Evolutionary conservation across 2,113 vertebrate genomes (phyloP), one percentile per base, ranked within the genome.

Genomic region (Micronycteris hirsuta): DNA sequence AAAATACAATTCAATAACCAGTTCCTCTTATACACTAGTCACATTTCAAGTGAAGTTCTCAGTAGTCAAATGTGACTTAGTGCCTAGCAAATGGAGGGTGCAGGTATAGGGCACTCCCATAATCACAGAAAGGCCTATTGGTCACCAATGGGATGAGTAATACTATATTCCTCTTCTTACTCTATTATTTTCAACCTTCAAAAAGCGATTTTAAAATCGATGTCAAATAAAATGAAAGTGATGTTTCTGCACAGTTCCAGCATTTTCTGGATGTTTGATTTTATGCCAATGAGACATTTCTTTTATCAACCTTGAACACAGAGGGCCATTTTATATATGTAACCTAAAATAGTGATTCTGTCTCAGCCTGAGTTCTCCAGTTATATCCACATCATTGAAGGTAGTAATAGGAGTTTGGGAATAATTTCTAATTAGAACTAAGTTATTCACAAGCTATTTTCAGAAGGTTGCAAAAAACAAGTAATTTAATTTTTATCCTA

Each of bases 401-500:
- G 1, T 70, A 63, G 4, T 76, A 86, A 85, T 54, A 71, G 13
- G 38, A 61, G 28, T 91, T 71, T 47, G 58, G 49, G 17, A 31
- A 89, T 78, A 47, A 33, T n/a, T 86, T 77, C 68, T 52, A 49
- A 65, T 84, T 92, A 81, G 38, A 95, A 83, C 17, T 74, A 93
- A 80, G 45, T 83, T 92, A 92, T 81, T 76, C 12, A 81, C 17
- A 2, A 89, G 5, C 36, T 86, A 74, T 93, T 88, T 94, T 93
- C 70, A 89, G 31, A 93, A 92, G 17, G 20, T 41, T 76, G 2
- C 28, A 71, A 94, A 78, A 86, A 70, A 52, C 41, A 80, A 63
- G 9, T 74, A 28, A 63, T 91, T 96, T 61, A 90, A 52, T 56
- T 93, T 68, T 93, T 91, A 41, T 91, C 19, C n/a, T 87, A 76